A percentile compares a stretch with the other conserved stretches of the same genome.
phyloP scores from a whole-genome alignment of 2,113 vertebrate genomes.

The Myiagra hebetior region DNA sequence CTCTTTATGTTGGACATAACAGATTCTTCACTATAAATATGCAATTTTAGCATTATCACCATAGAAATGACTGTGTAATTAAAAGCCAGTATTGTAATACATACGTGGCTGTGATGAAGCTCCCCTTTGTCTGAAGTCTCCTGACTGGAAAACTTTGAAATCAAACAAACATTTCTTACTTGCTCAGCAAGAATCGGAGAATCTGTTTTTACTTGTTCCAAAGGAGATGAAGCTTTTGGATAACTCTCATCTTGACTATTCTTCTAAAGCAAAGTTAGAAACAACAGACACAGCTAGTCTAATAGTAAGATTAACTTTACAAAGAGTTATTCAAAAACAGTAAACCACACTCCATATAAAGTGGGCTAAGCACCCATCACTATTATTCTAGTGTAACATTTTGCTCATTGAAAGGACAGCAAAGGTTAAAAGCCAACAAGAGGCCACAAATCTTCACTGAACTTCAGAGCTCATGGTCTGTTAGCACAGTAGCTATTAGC shows the following conservation, averaged over 20 bases:
- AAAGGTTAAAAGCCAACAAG: slow-evolving; percentile 28
- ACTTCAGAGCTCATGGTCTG: neutral
- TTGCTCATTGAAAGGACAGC: neutral
- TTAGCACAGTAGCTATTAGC: slow-evolving; percentile 1
- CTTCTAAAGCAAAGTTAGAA: slow-evolving; percentile 68
- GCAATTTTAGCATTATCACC: neutral
- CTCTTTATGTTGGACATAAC: neutral
- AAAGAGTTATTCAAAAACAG: slow-evolving; percentile 1
- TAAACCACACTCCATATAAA: neutral
- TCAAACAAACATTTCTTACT: slow-evolving; percentile 66
- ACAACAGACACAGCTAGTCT: slow-evolving; percentile 3
- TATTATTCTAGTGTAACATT: neutral
- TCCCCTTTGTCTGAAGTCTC: slow-evolving; percentile 40
- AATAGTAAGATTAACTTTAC: neutral
- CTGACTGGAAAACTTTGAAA: slow-evolving; percentile 37
- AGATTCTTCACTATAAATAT: neutral
- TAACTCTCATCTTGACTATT: slow-evolving; percentile 62
- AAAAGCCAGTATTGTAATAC: neutral
- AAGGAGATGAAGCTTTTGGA: slow-evolving; percentile 67
- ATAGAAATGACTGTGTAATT: neutral
- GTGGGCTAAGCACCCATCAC: neutral
- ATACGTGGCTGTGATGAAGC: slow-evolving; percentile 28
- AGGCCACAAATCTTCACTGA: slow-evolving; percentile 20
- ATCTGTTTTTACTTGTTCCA: slow-evolving; percentile 68
- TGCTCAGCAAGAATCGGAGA: slow-evolving; percentile 67